Evolutionary conservation across 1,140 invertebrate genomes (phyloP), one percentile per base, ranked within the genome.

Genomic region (Euglossa dilemma): DNA sequence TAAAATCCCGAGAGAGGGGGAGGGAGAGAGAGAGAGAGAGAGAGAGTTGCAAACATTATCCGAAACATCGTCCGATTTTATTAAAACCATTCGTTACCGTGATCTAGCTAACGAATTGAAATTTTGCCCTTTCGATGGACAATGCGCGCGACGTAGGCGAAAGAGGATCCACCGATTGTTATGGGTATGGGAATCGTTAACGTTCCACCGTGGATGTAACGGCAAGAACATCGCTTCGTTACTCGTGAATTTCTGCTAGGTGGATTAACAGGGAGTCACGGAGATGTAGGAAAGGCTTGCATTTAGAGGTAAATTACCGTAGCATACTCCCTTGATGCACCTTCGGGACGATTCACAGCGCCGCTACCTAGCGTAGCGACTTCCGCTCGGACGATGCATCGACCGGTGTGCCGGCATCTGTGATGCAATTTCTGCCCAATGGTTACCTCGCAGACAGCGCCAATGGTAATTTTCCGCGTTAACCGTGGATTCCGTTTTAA

Each of bases 271-370:
- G 56, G 45, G 20, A 25, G 23, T 2, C 52, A 23, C 25, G 7
- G 36, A 14, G 20, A 43, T 3, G 18, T 9, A 8, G 5, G 50
- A 18, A 52, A 25, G 47, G 50, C 59, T 76, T 56, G 63, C 80
- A 66, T 83, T 83, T 83, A 75, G 76, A 83, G 72, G 76, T 76
- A 76, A 76, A 70, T 83, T 69, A 83, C 56, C 25, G 61, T 76
- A 56, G 69, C 80, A 63, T 45, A 45, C 25, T 67, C 54, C 45
- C 63, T 77, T 67, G 23, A 73, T 66, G 50, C 20, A 8, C 56
- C 74, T 57, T 69, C 83, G 67, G 43, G 64, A 45, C 50, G 61
- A 64, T 77, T 83, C 57, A 12, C 52, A 23, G 54, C 47, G 45
- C 16, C 23, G 4, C 16, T 23, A 52, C 36, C 9, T 25, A 7